Conservation (phyloP, 2,888 invertebrate genomes). For the Ochropacha duplaris region DNA sequence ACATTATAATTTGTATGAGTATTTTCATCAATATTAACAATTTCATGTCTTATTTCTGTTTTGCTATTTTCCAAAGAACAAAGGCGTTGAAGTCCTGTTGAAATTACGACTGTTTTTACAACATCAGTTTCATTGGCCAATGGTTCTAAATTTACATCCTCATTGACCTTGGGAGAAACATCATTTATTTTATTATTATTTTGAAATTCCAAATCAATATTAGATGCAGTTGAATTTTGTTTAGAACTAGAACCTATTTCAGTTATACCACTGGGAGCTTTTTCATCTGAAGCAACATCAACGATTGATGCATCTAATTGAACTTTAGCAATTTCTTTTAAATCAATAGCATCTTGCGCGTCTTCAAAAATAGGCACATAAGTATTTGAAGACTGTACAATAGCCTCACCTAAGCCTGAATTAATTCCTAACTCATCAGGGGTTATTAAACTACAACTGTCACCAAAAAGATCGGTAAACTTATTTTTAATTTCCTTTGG, state of each 20-base stretch:
- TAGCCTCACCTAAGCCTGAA: conserved; percentile 16
- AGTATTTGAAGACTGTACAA: conserved; percentile 18
- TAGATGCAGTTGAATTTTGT: neutral
- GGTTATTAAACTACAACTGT: conserved; percentile 69
- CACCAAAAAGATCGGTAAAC: conserved; percentile 69
- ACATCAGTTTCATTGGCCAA: conserved; percentile 32
- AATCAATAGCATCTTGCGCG: conserved; percentile 59
- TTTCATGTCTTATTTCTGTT: conserved; percentile 11
- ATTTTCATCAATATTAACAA: conserved; percentile 7
- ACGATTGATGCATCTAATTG: conserved; percentile 8
- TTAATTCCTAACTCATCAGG: conserved; percentile 68
- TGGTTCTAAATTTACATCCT: conserved; percentile 27
- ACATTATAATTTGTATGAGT: conserved; percentile 10
- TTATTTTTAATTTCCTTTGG: conserved; percentile 43
- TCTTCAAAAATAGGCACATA: conserved; percentile 60
- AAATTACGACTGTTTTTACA: conserved; percentile 61
- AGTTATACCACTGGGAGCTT: neutral
- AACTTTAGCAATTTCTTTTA: conserved; percentile 24
- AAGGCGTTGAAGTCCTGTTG: conserved; percentile 52
- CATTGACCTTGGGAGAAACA: conserved; percentile 13
- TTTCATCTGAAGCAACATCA: conserved; percentile 18
- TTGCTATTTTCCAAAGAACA: conserved; percentile 12
- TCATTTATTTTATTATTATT: conserved; percentile 6
- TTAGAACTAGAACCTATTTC: neutral
- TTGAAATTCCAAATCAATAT: neutral